phyloP scores from a whole-genome alignment of 2,113 vertebrate genomes.

The Calonectris borealis region DNA sequence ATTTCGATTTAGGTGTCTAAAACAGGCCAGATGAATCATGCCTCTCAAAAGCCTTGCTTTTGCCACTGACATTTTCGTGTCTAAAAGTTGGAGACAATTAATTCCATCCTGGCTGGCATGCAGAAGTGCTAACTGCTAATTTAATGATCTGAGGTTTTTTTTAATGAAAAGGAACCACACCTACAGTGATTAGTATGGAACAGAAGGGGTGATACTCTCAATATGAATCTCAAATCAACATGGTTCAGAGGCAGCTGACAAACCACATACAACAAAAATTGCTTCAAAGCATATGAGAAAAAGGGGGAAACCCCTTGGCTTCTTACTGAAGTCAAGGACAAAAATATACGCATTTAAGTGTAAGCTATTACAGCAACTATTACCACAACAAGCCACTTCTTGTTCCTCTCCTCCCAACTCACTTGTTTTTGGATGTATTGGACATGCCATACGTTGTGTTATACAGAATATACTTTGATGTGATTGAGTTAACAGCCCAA shows the following conservation, averaged over 20 bases:
- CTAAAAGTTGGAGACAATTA: neutral
- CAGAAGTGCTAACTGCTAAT: neutral
- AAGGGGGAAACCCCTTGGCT: neutral
- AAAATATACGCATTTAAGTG: neutral
- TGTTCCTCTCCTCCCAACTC: neutral
- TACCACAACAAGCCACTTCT: neutral
- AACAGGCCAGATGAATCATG: neutral
- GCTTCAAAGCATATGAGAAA: neutral
- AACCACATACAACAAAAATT: neutral
- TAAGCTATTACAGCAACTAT: neutral
- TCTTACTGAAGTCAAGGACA: neutral
- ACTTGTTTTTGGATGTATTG: neutral
- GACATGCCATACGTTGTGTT: accelerated
- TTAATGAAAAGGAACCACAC: neutral
- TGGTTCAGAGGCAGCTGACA: neutral
- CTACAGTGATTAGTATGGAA: neutral
- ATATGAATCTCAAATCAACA: neutral
- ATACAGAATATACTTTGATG: neutral
- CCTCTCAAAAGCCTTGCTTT: neutral
- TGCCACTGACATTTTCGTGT: neutral
- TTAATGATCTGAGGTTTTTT: neutral
- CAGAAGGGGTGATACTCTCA: neutral
- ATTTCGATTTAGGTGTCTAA: neutral
- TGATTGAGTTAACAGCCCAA: neutral
- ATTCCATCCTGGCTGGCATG: neutral